These are phyloP conservation scores for Argya squamiceps DNA, from an alignment of 2,797 vertebrate species.

Conservation along the genomic window DNA sequence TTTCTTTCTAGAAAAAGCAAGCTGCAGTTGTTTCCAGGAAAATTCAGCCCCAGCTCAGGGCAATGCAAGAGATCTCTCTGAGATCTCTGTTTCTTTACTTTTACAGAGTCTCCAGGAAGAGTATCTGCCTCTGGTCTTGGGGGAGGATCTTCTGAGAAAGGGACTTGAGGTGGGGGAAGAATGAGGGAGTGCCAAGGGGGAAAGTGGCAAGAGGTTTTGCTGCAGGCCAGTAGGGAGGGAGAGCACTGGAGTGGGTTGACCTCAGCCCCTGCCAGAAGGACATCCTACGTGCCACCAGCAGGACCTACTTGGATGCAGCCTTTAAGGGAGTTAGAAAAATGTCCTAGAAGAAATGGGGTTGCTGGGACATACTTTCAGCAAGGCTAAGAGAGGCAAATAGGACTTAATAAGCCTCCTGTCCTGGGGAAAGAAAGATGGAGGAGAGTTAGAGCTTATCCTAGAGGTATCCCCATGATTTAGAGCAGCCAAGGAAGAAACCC, in stretches of 20 bases:
- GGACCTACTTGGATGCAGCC: not conserved
- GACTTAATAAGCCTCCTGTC: not conserved
- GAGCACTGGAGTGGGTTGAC: not conserved
- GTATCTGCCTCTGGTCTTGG: not conserved
- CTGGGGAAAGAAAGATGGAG: not conserved
- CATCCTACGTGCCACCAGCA: not conserved
- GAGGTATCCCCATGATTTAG: not conserved
- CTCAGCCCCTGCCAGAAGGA: not conserved
- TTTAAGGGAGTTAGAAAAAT: not conserved
- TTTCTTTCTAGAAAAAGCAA: not conserved
- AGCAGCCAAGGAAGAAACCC: not conserved
- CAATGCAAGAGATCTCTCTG: not conserved
- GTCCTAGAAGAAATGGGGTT: not conserved
- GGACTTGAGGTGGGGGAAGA: not conserved
- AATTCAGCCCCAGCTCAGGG: not conserved
- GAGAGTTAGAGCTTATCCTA: not conserved
- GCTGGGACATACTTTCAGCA: not conserved
- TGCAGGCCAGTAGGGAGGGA: not conserved
- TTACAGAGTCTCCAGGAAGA: not conserved
- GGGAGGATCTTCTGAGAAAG: not conserved
- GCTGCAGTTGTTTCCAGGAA: not conserved
- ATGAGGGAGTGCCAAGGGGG: not conserved
- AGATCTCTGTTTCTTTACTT: not conserved
- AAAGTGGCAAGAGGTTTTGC: not conserved
- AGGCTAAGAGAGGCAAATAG: not conserved